A percentile compares a stretch with the other conserved stretches of the same genome.
These are phyloP conservation scores for Leptobrachium ailaonicum DNA, from an alignment of 2,113 vertebrate genomes.

Conservation along the genomic window DNA sequence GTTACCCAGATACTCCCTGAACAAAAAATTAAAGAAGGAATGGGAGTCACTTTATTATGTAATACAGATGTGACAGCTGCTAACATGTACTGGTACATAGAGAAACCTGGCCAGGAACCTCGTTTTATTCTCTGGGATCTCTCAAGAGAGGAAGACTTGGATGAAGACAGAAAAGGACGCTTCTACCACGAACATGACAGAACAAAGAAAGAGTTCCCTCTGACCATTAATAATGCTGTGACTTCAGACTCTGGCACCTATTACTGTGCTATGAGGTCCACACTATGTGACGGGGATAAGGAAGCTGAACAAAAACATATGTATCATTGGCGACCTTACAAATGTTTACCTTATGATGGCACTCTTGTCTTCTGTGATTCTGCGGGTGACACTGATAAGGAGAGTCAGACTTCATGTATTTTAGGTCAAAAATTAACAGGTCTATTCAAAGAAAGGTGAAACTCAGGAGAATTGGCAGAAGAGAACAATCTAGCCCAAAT, in stretches of 20 bases:
- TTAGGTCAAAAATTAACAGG: too few species aligned
- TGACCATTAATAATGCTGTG: constrained; percentile 8
- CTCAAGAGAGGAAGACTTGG: constrained; percentile 8
- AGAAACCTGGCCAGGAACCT: constrained; percentile 14
- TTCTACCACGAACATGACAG: background rate
- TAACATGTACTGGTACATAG: constrained; percentile 26
- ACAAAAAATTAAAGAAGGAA: background rate
- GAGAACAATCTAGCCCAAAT: too few species aligned
- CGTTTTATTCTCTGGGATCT: background rate
- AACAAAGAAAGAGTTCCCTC: constrained; percentile 4
- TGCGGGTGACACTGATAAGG: too few species aligned
- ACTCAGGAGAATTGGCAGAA: too few species aligned
- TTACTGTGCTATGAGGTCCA: constrained; percentile 46
- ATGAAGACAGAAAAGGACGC: constrained; percentile 17
- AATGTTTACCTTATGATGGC: too few species aligned
- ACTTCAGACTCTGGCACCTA: background rate
- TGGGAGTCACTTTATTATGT: background rate
- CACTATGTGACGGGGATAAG: background rate
- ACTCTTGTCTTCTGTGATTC: too few species aligned
- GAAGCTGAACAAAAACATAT: constrained; percentile 21
- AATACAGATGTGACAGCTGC: constrained; percentile 2
- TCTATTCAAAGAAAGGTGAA: too few species aligned
- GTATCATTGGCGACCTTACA: background rate
- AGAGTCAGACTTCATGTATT: too few species aligned
- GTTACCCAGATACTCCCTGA: constrained; percentile 16